A percentile compares a stretch with the other conserved stretches of the same genome.
phyloP scores from a whole-genome alignment of 2,797 vertebrate species.

The Garrulus glandarius region DNA sequence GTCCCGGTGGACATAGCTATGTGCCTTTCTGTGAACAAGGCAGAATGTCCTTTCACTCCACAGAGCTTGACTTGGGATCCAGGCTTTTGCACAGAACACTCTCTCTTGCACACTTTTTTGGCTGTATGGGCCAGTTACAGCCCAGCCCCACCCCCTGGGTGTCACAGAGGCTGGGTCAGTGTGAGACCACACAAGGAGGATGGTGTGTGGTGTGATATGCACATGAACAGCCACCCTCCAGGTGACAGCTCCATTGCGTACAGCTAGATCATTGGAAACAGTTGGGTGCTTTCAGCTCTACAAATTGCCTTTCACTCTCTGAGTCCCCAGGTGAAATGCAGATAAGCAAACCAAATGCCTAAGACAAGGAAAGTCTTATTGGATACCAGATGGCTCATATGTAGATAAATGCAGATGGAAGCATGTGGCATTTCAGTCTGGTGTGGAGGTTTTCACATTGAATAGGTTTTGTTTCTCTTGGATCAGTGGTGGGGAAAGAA shows the following conservation, averaged over 20 bases:
- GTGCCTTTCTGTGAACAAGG: neutral
- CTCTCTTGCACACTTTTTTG: too few species aligned
- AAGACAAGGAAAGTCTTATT: neutral
- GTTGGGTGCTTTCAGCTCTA: neutral
- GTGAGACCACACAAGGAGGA: neutral
- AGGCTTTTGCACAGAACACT: neutral
- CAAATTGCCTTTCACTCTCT: neutral
- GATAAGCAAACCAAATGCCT: neutral
- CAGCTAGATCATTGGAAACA: neutral
- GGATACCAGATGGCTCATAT: neutral
- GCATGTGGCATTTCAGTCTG: neutral
- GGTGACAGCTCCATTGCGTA: neutral
- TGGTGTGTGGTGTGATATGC: neutral
- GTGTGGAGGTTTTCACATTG: neutral
- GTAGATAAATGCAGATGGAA: neutral
- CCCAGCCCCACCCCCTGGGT: rapidly evolving
- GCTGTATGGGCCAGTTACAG: neutral
- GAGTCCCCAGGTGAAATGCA: neutral
- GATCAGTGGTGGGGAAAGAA: neutral
- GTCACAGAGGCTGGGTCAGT: neutral
- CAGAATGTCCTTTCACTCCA: neutral
- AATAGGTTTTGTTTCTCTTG: constrained; percentile 1
- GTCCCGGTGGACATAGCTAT: neutral
- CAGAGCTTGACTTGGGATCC: neutral
- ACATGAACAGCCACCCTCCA: neutral